Base-by-base conservation (phyloP, 2,797 vertebrate species). In the Anabas testudineus region DNA sequence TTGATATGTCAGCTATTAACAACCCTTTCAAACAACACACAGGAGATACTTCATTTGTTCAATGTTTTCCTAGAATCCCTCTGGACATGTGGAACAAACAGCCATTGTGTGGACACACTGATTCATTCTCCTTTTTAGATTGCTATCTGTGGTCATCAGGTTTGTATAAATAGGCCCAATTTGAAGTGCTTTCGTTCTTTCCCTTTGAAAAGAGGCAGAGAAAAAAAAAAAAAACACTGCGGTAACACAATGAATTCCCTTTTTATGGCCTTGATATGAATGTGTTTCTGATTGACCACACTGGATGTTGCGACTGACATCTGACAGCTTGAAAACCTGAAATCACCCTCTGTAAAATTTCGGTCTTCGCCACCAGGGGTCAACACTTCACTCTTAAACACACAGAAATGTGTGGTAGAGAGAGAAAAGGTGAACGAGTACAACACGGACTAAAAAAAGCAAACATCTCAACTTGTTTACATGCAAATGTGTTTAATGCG, bases 281-380 rank as follows among this genome's bases (percentile, higher is more conserved):
- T 10, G 46, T 13, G 26, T 34, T 51, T 54, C 4, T 16, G 10
- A 66, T 57, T 21, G 15, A 47, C 22, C 13, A 12, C 14, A 21
- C 8, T 47, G 18, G 2, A 42, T 74, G 32, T 21, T 12, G 2
- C 36, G 10, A 55, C 10, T n/a, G 24, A 19, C n/a, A 43, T 13
- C 4, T 30, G 30, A 32, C 43, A 28, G 7, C 3, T 52, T n/a
- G 4, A 19, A 24, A 22, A 22, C 18, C n/a, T n/a, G n/a, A n/a
- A n/a, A 36, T 22, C 7, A 1, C 0, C 16, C 15, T 39, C 10
- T 41, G 8, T 15, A 8, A 30, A 9, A 47, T 16, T 18, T 57
- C 53, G 0, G 41, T 26, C 7, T 69, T 67, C 59, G 67, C 71
- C 84, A 81, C 66, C 54, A 86, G 75, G 68, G 59, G 80, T 65